Evolutionary conservation across 2,113 vertebrate species (phyloP), one percentile per base, ranked within the genome.

Genomic region (Silurus asotus): DNA sequence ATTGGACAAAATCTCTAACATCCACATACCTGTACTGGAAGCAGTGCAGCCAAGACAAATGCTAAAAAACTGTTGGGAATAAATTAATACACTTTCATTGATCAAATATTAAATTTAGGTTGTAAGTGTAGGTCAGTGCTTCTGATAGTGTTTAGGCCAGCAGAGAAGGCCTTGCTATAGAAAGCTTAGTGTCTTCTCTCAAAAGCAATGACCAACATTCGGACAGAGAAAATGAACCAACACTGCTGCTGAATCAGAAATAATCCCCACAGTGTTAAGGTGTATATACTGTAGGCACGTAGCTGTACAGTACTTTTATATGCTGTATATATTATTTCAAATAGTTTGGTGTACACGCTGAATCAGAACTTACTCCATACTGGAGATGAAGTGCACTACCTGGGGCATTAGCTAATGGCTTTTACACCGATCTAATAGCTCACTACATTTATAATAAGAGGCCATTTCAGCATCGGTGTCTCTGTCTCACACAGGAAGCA

Each of bases 391-490:
- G 65, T 70, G 56, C 67, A 49, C 55, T 59, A 72, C 82, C 77
- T 75, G 25, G 72, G 72, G 83, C 83, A 76, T 84, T 76, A 84
- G 83, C 70, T 84, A 84, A 84, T 62, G 72, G 83, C 69, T 84
- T 78, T 78, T 78, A 65, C 83, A 85, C 83, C 61, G 9, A 67
- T 25, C 79, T 81, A 81, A 78, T 51, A 84, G 72, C 2, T 0
- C 11, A 53, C 83, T 65, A 65, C 48, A 77, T 76, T 84, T 76
- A 72, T 51, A 84, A 84, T 56, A 76, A 49, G 58, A 49, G 72
- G 58, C 83, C 58, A 84, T 84, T 84, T 64, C 72, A 77, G 83
- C 69, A 62, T 37, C 49, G 23, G 62, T 79, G 55, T 28, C 75
- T 85, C 25, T 79, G 75, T 53, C 64, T 59, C 84, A 58, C 23